A percentile compares a stretch with the other conserved stretches of the same genome.
Conservation (phyloP, 2,113 vertebrate genomes). For the Podarcis cretensis region DNA sequence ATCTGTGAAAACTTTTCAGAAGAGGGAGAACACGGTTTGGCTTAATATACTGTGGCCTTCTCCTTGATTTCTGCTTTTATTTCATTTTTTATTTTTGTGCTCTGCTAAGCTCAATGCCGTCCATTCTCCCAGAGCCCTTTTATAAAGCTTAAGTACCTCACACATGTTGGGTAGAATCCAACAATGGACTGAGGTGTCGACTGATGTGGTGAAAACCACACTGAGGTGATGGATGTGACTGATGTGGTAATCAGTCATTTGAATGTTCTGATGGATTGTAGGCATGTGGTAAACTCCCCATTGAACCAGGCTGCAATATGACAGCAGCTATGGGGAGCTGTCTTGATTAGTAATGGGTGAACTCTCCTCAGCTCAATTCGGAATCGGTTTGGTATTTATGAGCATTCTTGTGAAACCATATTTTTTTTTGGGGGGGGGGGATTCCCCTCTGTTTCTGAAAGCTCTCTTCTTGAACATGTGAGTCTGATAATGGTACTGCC, state of each 20-base stretch:
- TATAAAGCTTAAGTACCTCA: not conserved
- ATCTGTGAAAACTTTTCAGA: not conserved
- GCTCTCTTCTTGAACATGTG: not conserved
- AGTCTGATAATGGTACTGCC: not conserved
- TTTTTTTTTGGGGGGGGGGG: no score
- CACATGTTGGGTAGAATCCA: not conserved
- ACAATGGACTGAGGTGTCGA: not conserved
- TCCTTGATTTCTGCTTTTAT: not conserved
- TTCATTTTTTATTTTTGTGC: not conserved
- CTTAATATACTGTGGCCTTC: not conserved
- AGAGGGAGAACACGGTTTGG: not conserved
- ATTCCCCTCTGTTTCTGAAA: not conserved
- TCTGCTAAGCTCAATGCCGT: not conserved
- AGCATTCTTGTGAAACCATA: not conserved
- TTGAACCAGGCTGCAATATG: not conserved
- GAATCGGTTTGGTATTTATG: not conserved
- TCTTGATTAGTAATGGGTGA: constrained; percentile 6
- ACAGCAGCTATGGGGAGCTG: not conserved
- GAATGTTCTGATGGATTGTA: not conserved
- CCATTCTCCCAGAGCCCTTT: not conserved
- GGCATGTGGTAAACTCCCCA: not conserved
- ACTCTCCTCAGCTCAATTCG: not conserved
- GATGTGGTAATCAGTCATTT: not conserved
- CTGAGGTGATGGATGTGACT: not conserved
- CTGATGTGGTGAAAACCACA: constrained; percentile 6